These are phyloP conservation scores for Ceratina japonica DNA, from an alignment of 1,140 invertebrate species.

Conservation along the genomic window DNA sequence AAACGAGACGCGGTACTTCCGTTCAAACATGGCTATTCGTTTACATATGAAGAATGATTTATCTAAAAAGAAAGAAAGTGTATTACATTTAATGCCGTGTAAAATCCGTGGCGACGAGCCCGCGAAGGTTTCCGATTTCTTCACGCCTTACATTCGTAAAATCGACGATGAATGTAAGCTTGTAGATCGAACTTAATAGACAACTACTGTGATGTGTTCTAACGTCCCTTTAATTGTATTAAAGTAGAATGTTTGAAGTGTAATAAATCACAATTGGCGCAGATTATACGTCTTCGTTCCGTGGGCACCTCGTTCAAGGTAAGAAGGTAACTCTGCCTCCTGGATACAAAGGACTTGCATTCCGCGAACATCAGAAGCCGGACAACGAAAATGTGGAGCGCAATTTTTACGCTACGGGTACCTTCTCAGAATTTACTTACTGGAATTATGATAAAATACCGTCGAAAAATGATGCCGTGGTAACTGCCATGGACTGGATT, in stretches of 20 bases:
- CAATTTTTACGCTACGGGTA: constrained; percentile 82
- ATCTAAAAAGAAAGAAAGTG: constrained; percentile 69
- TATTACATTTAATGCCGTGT: constrained; percentile 87
- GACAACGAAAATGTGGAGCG: constrained; percentile 81
- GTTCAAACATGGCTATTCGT: constrained; percentile 77
- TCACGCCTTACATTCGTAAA: constrained; percentile 82
- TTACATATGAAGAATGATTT: constrained; percentile 79
- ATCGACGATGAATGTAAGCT: constrained; percentile 74
- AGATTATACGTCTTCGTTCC: constrained; percentile 82
- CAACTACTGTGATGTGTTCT: no score
- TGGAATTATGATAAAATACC: constrained; percentile 91
- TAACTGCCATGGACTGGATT: constrained; percentile 87
- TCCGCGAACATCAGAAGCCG: constrained; percentile 83
- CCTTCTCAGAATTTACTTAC: constrained; percentile 84
- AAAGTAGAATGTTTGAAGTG: not conserved
- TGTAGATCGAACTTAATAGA: constrained; percentile 5
- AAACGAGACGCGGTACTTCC: constrained; percentile 24
- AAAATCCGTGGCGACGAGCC: constrained; percentile 85
- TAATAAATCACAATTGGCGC: constrained; percentile 7
- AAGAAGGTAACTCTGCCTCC: constrained; percentile 81
- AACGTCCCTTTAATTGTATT: not conserved
- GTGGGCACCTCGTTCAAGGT: constrained; percentile 86
- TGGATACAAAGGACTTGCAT: constrained; percentile 84
- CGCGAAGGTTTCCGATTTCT: constrained; percentile 86
- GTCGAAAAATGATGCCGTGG: constrained; percentile 84